Evolutionary conservation across 1,140 invertebrate species (phyloP), one percentile per base, ranked within the genome.

Genomic region (Drosophila setifemur): DNA sequence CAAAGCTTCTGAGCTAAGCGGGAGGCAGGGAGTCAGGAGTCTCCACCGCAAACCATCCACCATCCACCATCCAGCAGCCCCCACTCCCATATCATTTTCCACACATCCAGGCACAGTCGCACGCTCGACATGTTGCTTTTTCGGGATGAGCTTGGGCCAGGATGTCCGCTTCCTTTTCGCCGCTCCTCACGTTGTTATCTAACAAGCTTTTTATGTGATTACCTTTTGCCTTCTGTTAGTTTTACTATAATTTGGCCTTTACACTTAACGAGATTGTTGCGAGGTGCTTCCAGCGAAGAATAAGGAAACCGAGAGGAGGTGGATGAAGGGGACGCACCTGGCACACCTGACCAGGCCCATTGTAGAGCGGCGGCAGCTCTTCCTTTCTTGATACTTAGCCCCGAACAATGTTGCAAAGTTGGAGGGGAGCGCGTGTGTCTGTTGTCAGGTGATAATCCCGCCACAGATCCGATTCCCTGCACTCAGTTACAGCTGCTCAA

Each of bases 171-270:
- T 78, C 40, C 63, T 43, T 42, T 76, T 53, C 64, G 49, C 33
- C 44, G 37, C 35, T 42, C 39, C 68, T 43, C 58, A 71, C 58
- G 67, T 78, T 83, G 78, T 83, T 83, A 78, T 71, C 70, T 83
- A 83, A 85, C 79, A 83, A 85, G 79, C 74, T 85, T 79, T 83
- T 83, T 83, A 83, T 83, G 79, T 74, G 79, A 85, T 85, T 85
- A 83, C 79, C 79, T 83, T 85, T 64, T 79, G 76, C 70, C 74
- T 78, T 74, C 79, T 85, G 79, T 85, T 83, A 85, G 79, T 85
- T 79, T 85, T 67, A 79, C 79, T 85, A 83, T 85, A 83, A 85
- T 83, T 83, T 85, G 79, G 79, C 79, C 74, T 85, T 83, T 85
- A 83, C 79, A 69, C 76, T 83, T 83, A 85, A 85, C 79, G 79